Evolutionary conservation across 2,113 vertebrate species (phyloP), one percentile per base, ranked within the genome.

Genomic region (Coptodon rendalli): DNA sequence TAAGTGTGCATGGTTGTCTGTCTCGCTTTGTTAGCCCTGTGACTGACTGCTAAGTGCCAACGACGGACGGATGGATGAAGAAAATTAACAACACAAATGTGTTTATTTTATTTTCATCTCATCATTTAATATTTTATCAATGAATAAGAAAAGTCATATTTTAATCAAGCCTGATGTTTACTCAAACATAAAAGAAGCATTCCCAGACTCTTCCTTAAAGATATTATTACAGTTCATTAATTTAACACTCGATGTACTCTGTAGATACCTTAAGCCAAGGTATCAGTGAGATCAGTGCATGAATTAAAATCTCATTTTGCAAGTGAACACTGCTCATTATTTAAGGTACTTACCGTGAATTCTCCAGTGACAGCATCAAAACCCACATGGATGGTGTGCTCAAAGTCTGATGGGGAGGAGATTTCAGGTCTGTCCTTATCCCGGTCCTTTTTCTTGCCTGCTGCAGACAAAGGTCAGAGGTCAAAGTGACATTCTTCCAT

Each of bases 341-440:
- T 50, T 24, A 16, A 57, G 52, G 4, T 16, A 97, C 97, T 97
- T 94, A 99, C 98, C 81, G 98, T 99, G 95, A 99, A 99, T 94
- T 99, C 98, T 94, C 98, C 98, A 9, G 98, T 99, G 79, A 99
- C 98, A 3, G 98, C 97, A 95, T 99, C 98, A 79, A 99, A 99
- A 82, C 98, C 98, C 56, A 99, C 98, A 78, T 99, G 98, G 93
- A 99, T 99, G 56, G 98, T 99, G 53, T 99, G 98, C 78, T 99
- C 98, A 96, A 99, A 99, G 91, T 99, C 98, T 6, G 98, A 99
- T 0, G 98, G 98, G 2, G 97, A 97, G 40, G 98, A 99, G 92
- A 99, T 99, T 95, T 99, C 98, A 76, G 98, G 98, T 45, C 98
- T 96, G 89, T 99, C 98, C 91, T 98, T 99, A 90, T 99, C 98